A percentile compares a stretch with the other conserved stretches of the same genome.
These are phyloP conservation scores for Drosophila engyochracea DNA, from an alignment of 2,888 invertebrate species.

Conservation along the genomic window DNA sequence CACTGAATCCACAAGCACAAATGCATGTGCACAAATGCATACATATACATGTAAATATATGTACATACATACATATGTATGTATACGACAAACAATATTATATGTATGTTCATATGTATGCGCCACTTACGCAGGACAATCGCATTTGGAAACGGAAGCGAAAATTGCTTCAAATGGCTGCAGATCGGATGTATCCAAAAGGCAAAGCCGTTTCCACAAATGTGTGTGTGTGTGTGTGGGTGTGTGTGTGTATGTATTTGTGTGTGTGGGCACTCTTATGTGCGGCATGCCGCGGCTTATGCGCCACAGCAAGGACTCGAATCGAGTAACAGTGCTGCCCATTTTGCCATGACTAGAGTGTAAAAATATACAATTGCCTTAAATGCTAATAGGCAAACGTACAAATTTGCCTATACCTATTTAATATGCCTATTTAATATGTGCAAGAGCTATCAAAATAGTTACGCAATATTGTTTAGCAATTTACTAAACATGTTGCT, in stretches of 20 bases:
- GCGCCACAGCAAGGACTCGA: not conserved
- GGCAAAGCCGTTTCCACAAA: slow-evolving; percentile 35
- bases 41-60: not conserved
- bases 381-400: not conserved
- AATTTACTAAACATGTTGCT: not conserved
- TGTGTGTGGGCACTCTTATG: not conserved
- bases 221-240: slow-evolving; percentile 1
- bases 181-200: slow-evolving; percentile 61
- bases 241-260: not conserved
- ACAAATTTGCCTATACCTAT: not conserved
- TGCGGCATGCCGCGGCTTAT: slow-evolving; percentile 13
- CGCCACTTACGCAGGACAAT: slow-evolving; percentile 60
- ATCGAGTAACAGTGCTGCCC: not conserved
- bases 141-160: slow-evolving; percentile 65
- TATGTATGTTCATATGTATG: slow-evolving; percentile 1
- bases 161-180: slow-evolving; percentile 66
- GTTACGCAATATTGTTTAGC: not conserved
- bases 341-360: not conserved
- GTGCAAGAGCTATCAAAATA: not conserved
- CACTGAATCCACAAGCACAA: slow-evolving; percentile 1
- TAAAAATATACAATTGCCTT: not conserved
- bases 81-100: not conserved
- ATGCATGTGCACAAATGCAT: not conserved
- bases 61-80: not conserved
- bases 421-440: not conserved